Evolutionary conservation across 2,888 invertebrate species (phyloP), one percentile per base, ranked within the genome.

Genomic region (Dione vanillae): DNA sequence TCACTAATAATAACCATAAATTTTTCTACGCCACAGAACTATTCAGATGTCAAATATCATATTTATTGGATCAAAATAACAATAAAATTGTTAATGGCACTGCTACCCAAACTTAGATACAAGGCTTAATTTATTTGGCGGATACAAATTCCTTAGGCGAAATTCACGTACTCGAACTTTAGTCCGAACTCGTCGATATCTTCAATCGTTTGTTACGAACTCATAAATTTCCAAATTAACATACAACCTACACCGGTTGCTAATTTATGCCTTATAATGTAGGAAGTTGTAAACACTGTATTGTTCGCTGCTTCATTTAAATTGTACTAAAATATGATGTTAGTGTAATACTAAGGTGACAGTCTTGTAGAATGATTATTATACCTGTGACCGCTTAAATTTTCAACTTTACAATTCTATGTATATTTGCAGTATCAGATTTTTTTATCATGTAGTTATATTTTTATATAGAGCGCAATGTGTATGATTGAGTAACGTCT

Each of bases 201-300:
- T 51, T 72, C 72, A 69, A 56, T 47, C 37, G 66, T 45, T 69
- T 73, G 64, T 56, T 52, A 64, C 43, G 59, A 62, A 62, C 61
- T 65, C 68, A 66, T 71, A 69, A 69, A 73, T 71, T 71, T 65
- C 27, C 51, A 65, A 69, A 73, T 71, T 69, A 71, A 37, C 71
- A 67, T 69, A 71, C 65, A 40, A 54, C 69, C 51, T 45, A 56
- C 66, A 58, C 59, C 52, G 16, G 59, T 35, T 58, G 27, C 11
- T 69, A 69, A 71, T 71, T 67, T 74, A 74, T 69, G 64, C 54
- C 52, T 64, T 58, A 71, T 59, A 45, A 54, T 62, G 64, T 64
- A 69, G 73, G 73, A 74, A 74, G 71, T 67, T 69, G 52, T 73
- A 70, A 64, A 37, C 56, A 68, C 54, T 67, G 59, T 61, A 68